Evolutionary conservation across 2,888 invertebrate species (phyloP).

Genomic region (Vesta saturnalis): DNA sequence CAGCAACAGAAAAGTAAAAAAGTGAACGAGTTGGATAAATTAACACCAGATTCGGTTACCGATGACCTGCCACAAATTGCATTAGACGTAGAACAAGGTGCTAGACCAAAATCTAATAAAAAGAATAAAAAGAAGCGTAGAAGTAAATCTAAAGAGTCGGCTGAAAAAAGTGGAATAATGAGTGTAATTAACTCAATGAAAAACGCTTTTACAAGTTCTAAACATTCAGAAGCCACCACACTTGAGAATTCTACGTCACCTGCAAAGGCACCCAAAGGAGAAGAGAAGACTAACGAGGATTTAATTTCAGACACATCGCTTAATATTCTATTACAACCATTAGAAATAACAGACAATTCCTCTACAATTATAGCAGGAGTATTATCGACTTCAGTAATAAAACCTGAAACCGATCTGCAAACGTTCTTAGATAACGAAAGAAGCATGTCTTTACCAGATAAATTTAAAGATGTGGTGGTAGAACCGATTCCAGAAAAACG

Average conservation of each 20-base stretch:
- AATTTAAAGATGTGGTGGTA: background rate
- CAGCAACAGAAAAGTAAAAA: too few relatives aligned
- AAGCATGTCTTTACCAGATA: constrained; percentile 13
- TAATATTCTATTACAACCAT: constrained; percentile 17
- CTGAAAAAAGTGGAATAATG: constrained; percentile 46
- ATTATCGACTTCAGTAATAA: background rate
- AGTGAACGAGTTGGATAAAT: too few relatives aligned
- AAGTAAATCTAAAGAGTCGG: constrained; percentile 37
- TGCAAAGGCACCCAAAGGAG: too few relatives aligned
- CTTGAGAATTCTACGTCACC: constrained; percentile 6
- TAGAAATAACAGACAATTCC: constrained; percentile 9
- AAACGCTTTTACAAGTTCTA: constrained; percentile 38
- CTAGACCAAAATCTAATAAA: constrained; percentile 1
- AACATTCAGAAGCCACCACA: background rate
- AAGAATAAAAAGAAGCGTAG: constrained; percentile 39
- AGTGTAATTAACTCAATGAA: constrained; percentile 51
- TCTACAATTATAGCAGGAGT: background rate
- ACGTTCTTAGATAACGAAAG: constrained; percentile 26
- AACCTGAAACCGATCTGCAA: constrained; percentile 7
- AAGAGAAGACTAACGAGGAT: constrained; percentile 15
- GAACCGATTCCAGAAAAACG: constrained; percentile 37
- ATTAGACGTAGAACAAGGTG: background rate
- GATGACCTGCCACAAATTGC: too few relatives aligned
- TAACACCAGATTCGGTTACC: too few relatives aligned
- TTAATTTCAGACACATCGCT: constrained; percentile 15